phyloP scores from a whole-genome alignment of 1,140 invertebrate species.

The Brachionus manjavacas region DNA sequence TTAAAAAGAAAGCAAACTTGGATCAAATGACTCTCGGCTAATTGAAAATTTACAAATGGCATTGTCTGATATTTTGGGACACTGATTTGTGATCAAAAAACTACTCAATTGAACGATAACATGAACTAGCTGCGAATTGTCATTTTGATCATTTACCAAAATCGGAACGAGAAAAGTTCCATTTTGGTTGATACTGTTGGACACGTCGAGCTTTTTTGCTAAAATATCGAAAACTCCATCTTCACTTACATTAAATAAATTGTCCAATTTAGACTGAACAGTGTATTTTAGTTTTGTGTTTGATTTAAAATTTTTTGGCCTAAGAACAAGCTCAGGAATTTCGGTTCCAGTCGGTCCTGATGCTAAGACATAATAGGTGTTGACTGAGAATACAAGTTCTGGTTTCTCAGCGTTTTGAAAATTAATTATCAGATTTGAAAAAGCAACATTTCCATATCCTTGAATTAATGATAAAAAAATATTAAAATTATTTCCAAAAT shows the following conservation, averaged over 20 bases:
- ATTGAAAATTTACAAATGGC: slow-evolving; percentile 23
- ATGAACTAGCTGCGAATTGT: not conserved
- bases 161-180: not conserved
- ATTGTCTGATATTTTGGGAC: not conserved
- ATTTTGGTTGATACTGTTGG: not conserved
- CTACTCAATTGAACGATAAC: not conserved
- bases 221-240: not conserved
- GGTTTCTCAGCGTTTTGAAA: not conserved
- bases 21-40: not conserved
- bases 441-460: not conserved
- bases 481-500: not conserved
- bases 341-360: not conserved
- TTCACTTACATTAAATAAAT: not conserved
- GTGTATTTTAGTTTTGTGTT: not conserved
- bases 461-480: not conserved
- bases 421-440: not conserved
- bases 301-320: not conserved
- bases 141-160: not conserved
- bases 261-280: not conserved
- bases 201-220: not conserved
- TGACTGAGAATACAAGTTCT: not conserved
- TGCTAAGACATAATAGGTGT: slow-evolving; percentile 9
- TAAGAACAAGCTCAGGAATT: slow-evolving; percentile 6
- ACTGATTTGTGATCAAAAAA: not conserved
- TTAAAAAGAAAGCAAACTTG: not conserved